Base-by-base conservation (phyloP, 2,113 vertebrate genomes). In the Pongo pygmaeus region DNA sequence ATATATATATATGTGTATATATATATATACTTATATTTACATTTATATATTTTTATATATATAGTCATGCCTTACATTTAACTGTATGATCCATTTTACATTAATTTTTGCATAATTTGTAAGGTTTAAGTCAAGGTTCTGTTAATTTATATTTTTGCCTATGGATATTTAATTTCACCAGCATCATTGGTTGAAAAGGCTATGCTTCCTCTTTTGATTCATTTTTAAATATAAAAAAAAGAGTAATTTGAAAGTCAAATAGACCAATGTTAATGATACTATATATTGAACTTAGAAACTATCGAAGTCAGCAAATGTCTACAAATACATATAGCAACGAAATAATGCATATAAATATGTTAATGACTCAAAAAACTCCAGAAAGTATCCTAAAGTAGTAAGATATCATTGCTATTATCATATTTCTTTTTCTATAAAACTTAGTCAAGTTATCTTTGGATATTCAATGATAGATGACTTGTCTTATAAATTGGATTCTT, bases 401-500 rank as follows among this genome's bases (percentile, higher is more conserved):
- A 74, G 3, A 7, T n/a, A 81, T 84, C 18, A 92, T 10, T 57
- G 77, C 30, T 93, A 67, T 90, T 81, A 93, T 70, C 18, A 74
- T 81, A 46, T 5, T 59, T 4, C 10, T 16, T 69, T 96, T 89
- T 83, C 72, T 85, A 85, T 59, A 77, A 83, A 95, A 95, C 25
- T 92, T 89, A 50, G 79, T 78, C 77, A 85, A 88, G 69, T 95
- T 97, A 89, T 96, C 84, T 84, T 94, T 85, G 77, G 70, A 88
- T 95, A 89, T 81, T 75, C 95, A 90, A 92, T 96, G 96, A 98
- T 72, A 97, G 92, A 98, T 97, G 92, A 96, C 90, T 98, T 78
- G 52, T 95, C 78, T 97, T 89, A 94, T 87, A 93, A 97, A 98
- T 96, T 95, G 93, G 86, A 97, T 97, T 97, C 85, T 96, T 96